Percentiles rank a stretch among this genome's conserved stretches.
These are phyloP conservation scores for Philotrypesis tridentata DNA, from an alignment of 1,140 invertebrate species.

Conservation along the genomic window DNA sequence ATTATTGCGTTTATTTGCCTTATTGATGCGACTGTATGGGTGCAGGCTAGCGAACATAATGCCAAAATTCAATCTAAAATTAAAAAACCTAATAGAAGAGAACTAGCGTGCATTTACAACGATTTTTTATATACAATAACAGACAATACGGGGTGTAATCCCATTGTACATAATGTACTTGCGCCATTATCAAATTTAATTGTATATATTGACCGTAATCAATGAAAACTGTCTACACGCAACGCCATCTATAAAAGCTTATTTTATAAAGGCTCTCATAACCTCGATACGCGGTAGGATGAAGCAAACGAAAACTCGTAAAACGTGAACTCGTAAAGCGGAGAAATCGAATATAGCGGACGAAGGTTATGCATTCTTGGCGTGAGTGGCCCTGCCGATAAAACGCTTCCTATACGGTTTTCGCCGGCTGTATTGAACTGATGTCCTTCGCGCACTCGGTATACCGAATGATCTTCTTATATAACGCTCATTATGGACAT, in stretches of 20 bases:
- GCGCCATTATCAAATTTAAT: too few species aligned
- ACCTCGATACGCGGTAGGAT: background rate
- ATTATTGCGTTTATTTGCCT: background rate
- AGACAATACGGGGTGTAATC: background rate
- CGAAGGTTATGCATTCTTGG: background rate
- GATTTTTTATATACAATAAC: background rate
- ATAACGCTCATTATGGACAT: background rate
- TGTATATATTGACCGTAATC: too few species aligned
- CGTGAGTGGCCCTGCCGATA: background rate
- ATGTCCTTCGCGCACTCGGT: background rate
- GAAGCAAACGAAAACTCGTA: background rate
- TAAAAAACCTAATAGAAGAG: too few species aligned
- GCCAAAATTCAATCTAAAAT: background rate
- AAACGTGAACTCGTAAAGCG: conserved; percentile 8
- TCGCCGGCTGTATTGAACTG: background rate
- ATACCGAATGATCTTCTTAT: background rate
- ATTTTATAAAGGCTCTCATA: background rate
- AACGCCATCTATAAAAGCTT: too few species aligned
- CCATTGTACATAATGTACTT: too few species aligned
- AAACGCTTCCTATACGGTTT: conserved; percentile 14
- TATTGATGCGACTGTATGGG: background rate
- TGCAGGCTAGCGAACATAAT: background rate
- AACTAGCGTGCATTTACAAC: background rate
- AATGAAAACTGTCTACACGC: background rate
- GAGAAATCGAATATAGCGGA: conserved; percentile 21